A percentile compares a stretch with the other conserved stretches of the same genome.
These are phyloP conservation scores for Cichladusa arquata DNA, from an alignment of 2,113 vertebrate genomes.

Conservation along the genomic window DNA sequence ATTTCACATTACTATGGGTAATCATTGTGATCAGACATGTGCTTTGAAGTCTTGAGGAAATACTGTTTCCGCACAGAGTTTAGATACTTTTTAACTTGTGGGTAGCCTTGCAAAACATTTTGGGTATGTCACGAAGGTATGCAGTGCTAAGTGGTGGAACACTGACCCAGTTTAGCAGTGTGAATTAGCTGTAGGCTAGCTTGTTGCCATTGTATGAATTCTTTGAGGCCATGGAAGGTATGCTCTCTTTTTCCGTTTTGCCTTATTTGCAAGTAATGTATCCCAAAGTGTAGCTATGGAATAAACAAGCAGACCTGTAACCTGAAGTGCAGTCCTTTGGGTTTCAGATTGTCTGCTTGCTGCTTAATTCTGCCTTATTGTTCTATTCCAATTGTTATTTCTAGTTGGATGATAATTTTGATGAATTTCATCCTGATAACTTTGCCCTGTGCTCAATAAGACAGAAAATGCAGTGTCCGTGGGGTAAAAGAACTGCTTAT, in stretches of 20 bases:
- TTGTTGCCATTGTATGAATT: slow-evolving; percentile 27
- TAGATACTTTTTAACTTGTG: background rate
- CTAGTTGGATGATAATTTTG: background rate
- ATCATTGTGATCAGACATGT: background rate
- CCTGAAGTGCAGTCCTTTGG: background rate
- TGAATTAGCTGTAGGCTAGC: slow-evolving; percentile 25
- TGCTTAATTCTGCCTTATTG: background rate
- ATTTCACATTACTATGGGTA: background rate
- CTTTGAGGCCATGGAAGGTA: background rate
- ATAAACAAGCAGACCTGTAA: background rate
- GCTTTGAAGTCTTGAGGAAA: background rate
- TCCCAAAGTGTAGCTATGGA: background rate
- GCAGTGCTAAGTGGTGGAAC: background rate
- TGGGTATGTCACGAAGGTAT: background rate
- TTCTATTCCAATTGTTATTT: background rate
- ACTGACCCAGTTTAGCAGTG: slow-evolving; percentile 9
- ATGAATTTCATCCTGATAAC: background rate
- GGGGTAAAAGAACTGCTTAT: background rate
- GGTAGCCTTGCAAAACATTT: background rate
- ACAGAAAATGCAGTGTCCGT: background rate
- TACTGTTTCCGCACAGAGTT: background rate
- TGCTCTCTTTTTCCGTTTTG: background rate
- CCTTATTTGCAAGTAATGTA: background rate
- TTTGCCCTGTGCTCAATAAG: background rate
- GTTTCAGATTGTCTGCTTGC: background rate